A percentile compares a stretch with the other conserved stretches of the same genome.
Conservation (phyloP, 1,140 invertebrate genomes). For the Chironomus tepperi region DNA sequence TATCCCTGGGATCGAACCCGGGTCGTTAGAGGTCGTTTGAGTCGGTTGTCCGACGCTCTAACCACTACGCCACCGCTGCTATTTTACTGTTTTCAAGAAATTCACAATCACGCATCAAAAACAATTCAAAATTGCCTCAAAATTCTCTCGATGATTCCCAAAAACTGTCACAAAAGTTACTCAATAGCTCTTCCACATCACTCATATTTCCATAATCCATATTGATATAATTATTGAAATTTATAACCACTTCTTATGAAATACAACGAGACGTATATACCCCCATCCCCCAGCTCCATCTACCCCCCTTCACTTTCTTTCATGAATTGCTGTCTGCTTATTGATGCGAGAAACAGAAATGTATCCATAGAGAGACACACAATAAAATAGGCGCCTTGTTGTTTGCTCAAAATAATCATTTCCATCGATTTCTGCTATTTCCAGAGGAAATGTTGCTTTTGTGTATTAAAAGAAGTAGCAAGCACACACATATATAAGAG, state of each 20-base stretch:
- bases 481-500: constrained; percentile 2
- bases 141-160: no score
- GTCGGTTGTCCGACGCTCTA: no score
- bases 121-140: no score
- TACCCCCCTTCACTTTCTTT: background rate
- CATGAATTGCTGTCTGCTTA: background rate
- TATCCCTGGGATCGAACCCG: no score
- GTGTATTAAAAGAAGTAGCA: background rate
- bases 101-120: no score
- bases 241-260: background rate
- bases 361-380: background rate
- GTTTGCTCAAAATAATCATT: constrained; percentile 18
- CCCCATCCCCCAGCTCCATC: background rate
- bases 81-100: no score
- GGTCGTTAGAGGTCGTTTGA: no score
- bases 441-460: background rate
- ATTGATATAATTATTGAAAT: no score
- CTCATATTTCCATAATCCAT: no score
- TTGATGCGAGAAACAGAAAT: constrained; percentile 7
- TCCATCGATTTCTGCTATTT: constrained; percentile 16
- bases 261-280: background rate
- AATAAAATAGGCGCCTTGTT: constrained; percentile 21
- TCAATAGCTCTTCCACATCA: no score
- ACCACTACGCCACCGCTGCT: no score
- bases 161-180: no score